These are phyloP conservation scores for Narcine bancroftii DNA, from an alignment of 2,113 vertebrate species.

Conservation along the genomic window DNA sequence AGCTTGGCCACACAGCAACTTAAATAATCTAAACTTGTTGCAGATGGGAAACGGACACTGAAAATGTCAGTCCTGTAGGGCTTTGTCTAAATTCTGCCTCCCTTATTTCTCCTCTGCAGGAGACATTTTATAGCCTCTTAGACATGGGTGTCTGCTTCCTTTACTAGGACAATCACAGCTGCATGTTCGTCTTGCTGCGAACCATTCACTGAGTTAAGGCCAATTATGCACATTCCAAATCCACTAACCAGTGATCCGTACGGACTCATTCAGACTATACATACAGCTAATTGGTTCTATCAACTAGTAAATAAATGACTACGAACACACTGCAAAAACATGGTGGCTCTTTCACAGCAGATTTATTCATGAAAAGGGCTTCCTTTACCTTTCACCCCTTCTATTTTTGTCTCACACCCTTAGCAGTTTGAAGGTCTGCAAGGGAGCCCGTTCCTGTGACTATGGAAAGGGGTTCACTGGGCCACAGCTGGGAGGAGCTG, in stretches of 20 bases:
- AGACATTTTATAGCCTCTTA: slow-evolving; percentile 27
- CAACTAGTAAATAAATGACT: not conserved
- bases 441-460: not conserved
- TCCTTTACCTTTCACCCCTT: not conserved
- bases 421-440: not conserved
- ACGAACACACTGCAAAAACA: not conserved
- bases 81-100: not conserved
- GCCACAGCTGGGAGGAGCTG: not conserved
- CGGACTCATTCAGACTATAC: not conserved
- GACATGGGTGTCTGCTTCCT: slow-evolving; percentile 30
- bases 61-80: not conserved
- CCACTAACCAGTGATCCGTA: slow-evolving; percentile 1
- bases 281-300: not conserved
- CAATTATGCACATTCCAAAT: not conserved
- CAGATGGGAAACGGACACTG: not conserved
- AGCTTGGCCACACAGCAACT: not conserved
- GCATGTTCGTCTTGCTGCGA: not conserved
- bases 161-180: not conserved
- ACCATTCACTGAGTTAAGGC: not conserved
- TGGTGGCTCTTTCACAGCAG: not conserved
- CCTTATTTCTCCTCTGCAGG: not conserved
- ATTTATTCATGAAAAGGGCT: not conserved
- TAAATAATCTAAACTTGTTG: not conserved
- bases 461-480: not conserved
- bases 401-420: not conserved